A percentile compares a stretch with the other conserved stretches of the same genome.
These are phyloP conservation scores for Misgurnus mizolepis DNA, from an alignment of 2,113 vertebrate genomes.

Conservation along the genomic window DNA sequence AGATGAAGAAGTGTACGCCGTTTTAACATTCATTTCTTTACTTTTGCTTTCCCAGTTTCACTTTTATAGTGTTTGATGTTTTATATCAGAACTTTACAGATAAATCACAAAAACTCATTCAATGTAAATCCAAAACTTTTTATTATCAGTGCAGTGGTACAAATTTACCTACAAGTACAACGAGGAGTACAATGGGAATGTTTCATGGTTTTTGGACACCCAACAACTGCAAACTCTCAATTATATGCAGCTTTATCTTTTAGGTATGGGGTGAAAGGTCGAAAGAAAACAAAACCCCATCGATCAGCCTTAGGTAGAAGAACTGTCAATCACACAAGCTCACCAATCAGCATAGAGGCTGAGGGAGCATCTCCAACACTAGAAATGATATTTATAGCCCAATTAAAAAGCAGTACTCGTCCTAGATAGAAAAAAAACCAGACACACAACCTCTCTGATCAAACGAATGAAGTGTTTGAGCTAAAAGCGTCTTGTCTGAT, in stretches of 20 bases:
- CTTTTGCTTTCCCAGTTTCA: no score
- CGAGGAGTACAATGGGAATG: not conserved
- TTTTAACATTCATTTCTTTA: not conserved
- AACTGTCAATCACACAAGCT: conserved; percentile 38
- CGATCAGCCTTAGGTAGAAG: conserved; percentile 58
- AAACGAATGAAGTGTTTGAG: not conserved
- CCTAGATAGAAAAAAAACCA: not conserved
- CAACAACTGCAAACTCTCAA: not conserved
- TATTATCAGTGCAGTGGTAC: no score
- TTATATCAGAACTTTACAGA: no score
- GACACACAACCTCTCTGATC: not conserved
- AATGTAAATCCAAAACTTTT: no score
- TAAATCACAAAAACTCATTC: no score
- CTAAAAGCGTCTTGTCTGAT: not conserved
- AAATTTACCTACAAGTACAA: not conserved
- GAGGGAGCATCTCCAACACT: conserved; percentile 63
- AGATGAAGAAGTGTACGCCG: not conserved
- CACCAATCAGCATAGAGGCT: conserved; percentile 58
- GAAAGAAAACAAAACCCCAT: conserved; percentile 46
- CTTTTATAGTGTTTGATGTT: no score
- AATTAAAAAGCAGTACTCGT: not conserved
- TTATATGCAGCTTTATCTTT: conserved; percentile 15
- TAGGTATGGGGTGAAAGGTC: conserved; percentile 62
- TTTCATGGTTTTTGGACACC: not conserved
- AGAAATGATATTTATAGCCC: conserved; percentile 54